Percentiles rank a stretch among this genome's conserved stretches.
Evolutionary conservation across 2,113 vertebrate genomes (phyloP).

Genomic region (Lethenteron reissneri): DNA sequence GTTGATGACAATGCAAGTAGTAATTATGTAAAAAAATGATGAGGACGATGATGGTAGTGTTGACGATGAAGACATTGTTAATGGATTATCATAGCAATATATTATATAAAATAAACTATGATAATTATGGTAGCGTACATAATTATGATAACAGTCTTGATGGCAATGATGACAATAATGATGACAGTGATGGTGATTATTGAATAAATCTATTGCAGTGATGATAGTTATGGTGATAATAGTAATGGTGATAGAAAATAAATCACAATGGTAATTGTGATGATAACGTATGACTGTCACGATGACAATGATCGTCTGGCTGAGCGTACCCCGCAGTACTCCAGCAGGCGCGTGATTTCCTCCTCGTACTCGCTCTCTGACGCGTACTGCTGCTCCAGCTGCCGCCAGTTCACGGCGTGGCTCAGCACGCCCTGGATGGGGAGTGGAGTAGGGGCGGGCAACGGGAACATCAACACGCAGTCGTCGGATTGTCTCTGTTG

Average conservation of each 20-base stretch:
- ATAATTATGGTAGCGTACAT: no score
- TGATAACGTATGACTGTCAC: neutral
- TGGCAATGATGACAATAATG: slow-evolving; percentile 10
- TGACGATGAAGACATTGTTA: no score
- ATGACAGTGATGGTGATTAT: neutral
- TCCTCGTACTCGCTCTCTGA: slow-evolving; percentile 68
- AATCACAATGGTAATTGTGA: neutral
- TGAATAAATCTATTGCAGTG: neutral
- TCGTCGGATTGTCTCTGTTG: no score
- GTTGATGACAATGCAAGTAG: no score
- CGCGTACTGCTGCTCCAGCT: slow-evolving; percentile 82
- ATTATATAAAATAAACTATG: no score
- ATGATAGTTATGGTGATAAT: neutral
- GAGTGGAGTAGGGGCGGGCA: no score
- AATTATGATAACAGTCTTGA: no score
- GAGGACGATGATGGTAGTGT: no score
- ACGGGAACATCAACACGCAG: neutral
- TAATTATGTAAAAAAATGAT: no score
- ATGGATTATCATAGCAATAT: no score
- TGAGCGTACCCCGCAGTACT: slow-evolving; percentile 75
- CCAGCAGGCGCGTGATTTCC: slow-evolving; percentile 71
- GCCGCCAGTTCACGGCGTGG: slow-evolving; percentile 77
- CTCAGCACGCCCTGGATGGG: slow-evolving; percentile 58
- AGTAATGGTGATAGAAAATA: neutral
- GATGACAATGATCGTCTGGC: neutral